Evolutionary conservation across 2,888 invertebrate genomes (phyloP), one percentile per base, ranked within the genome.

Genomic region (Notodromas monacha): DNA sequence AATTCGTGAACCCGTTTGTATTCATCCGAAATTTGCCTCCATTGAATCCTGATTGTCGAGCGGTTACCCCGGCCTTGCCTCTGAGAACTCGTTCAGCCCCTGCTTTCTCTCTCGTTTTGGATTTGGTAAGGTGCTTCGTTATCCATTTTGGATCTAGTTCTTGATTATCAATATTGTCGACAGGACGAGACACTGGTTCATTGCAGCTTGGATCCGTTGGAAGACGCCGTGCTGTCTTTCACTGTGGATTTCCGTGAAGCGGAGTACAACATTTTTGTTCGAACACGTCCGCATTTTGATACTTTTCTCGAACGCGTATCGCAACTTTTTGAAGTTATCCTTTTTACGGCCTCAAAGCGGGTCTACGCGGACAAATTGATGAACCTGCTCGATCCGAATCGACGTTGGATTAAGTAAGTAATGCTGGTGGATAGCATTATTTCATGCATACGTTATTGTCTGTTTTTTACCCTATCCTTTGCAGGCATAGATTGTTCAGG

Each of bases 131-230:
- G n/a, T n/a, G n/a, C n/a, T n/a, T n/a, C n/a, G n/a, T n/a, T n/a
- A n/a, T n/a, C n/a, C n/a, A n/a, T n/a, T n/a, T n/a, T n/a, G n/a
- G n/a, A n/a, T n/a, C n/a, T n/a, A n/a, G n/a, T n/a, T n/a, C n/a
- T n/a, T n/a, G n/a, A n/a, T n/a, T n/a, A n/a, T n/a, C n/a, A n/a
- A n/a, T n/a, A n/a, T n/a, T n/a, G n/a, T n/a, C n/a, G n/a, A n/a
- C 44, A 66, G 65, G 86, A 89, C 49, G 86, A 89, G 54, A 89
- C 86, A 0, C 52, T 89, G 41, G 86, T 86, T 3, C 86, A 86
- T 47, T 86, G 86, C 49, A 79, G 79, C 40, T 58, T 86, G 3
- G 73, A 74, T 41, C 77, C 79, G 51, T 51, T 86, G 34, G 66
- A 73, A 1, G 84, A 84, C 46, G 81, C 84, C 1, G 70, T 76